Evolutionary conservation across 2,797 vertebrate genomes (phyloP).

Genomic region (Ciconia nigra): DNA sequence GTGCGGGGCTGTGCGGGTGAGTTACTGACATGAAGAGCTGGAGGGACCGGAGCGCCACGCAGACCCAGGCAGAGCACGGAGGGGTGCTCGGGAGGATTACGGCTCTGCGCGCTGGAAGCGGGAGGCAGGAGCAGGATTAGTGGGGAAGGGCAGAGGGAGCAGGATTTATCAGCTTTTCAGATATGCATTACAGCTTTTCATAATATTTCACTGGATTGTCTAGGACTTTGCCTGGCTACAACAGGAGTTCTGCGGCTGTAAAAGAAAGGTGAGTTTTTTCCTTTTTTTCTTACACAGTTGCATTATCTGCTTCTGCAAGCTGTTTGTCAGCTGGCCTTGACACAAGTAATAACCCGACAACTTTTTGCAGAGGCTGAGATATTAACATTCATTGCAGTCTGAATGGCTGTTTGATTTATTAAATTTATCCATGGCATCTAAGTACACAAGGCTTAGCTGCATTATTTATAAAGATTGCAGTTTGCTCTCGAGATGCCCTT

Average conservation of each 20-base stretch:
- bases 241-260: neutral
- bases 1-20: neutral
- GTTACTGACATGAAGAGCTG: fast-evolving
- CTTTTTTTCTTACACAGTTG: neutral
- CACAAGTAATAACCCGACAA: neutral
- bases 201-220: neutral
- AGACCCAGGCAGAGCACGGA: neutral
- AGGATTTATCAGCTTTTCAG: neutral
- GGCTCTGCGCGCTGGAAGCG: neutral
- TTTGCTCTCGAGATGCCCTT: neutral
- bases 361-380: slow-evolving; percentile 28
- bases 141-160: neutral
- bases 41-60: neutral
- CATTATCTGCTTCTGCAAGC: neutral
- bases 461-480: neutral
- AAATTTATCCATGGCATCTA: neutral
- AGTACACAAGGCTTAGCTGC: neutral
- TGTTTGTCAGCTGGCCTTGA: neutral
- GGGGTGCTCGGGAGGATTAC: neutral
- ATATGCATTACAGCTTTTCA: neutral
- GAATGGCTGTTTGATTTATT: neutral
- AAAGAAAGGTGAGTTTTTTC: slow-evolving; percentile 15
- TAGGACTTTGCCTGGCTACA: neutral
- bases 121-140: neutral
- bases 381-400: neutral